Percentiles rank a stretch among this genome's conserved stretches.
Evolutionary conservation across 2,888 invertebrate genomes (phyloP).

Genomic region (Capitulum mitella): DNA sequence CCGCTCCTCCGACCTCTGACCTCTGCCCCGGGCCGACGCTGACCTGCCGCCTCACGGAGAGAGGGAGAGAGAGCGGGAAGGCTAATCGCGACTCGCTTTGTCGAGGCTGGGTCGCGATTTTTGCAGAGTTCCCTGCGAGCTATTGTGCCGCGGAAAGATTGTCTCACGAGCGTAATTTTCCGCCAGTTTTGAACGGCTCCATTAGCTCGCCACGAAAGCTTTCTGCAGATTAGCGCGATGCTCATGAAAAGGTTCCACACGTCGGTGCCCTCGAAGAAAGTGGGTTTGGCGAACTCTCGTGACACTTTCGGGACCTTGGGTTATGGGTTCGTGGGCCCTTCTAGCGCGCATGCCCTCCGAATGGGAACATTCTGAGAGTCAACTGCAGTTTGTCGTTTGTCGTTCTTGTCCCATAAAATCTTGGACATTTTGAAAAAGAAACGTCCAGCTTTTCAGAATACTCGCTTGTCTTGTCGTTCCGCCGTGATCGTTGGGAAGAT

Average conservation of each 20-base stretch:
- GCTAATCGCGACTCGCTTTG: not conserved
- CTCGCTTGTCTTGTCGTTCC: too few species aligned
- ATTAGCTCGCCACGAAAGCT: not conserved
- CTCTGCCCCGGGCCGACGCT: not conserved
- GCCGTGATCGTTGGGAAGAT: too few species aligned
- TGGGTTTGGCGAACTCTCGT: not conserved
- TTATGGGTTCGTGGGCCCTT: too few species aligned
- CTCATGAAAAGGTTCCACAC: not conserved
- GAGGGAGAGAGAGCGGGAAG: not conserved
- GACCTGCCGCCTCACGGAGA: not conserved
- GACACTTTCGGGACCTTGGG: not conserved
- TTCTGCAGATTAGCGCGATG: not conserved
- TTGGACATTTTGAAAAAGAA: too few species aligned
- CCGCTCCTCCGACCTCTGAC: too few species aligned
- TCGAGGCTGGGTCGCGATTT: not conserved
- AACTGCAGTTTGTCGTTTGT: too few species aligned
- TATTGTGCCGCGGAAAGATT: not conserved
- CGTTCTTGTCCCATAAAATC: too few species aligned
- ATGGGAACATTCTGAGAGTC: too few species aligned
- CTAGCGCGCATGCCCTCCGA: too few species aligned
- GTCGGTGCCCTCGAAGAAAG: not conserved
- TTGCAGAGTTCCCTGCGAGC: not conserved
- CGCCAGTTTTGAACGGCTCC: not conserved
- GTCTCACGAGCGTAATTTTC: not conserved
- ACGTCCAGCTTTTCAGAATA: too few species aligned